Evolutionary conservation across 2,113 vertebrate genomes (phyloP).

Genomic region (Corvus hawaiiensis): DNA sequence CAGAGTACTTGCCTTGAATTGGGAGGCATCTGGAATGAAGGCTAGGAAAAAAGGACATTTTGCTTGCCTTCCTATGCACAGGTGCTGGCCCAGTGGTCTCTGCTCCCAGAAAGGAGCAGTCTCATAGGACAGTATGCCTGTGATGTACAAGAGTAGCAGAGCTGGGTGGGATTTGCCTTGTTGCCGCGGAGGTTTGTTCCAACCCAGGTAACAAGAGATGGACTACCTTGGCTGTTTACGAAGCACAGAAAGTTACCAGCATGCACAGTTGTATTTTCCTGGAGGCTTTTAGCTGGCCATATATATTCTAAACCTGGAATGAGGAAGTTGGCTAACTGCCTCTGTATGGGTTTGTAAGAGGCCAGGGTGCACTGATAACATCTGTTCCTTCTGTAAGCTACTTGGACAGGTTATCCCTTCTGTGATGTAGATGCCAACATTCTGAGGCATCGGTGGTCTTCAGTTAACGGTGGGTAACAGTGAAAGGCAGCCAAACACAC

Average conservation of each 20-base stretch:
- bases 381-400: background rate
- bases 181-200: background rate
- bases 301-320: background rate
- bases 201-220: background rate
- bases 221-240: background rate
- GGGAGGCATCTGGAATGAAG: background rate
- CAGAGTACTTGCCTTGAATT: background rate
- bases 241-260: background rate
- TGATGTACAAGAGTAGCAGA: background rate
- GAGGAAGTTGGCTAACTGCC: background rate
- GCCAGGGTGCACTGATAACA: background rate
- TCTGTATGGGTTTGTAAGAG: background rate
- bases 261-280: background rate
- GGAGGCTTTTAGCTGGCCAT: background rate
- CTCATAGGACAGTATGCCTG: background rate
- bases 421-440: background rate
- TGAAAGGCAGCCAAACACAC: background rate
- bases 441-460: background rate
- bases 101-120: background rate
- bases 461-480: background rate
- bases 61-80: background rate
- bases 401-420: background rate
- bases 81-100: background rate
- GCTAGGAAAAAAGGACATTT: background rate
- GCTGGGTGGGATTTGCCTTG: background rate